phyloP scores from a whole-genome alignment of 2,888 invertebrate species.

The Lepidochrysops patricia region DNA sequence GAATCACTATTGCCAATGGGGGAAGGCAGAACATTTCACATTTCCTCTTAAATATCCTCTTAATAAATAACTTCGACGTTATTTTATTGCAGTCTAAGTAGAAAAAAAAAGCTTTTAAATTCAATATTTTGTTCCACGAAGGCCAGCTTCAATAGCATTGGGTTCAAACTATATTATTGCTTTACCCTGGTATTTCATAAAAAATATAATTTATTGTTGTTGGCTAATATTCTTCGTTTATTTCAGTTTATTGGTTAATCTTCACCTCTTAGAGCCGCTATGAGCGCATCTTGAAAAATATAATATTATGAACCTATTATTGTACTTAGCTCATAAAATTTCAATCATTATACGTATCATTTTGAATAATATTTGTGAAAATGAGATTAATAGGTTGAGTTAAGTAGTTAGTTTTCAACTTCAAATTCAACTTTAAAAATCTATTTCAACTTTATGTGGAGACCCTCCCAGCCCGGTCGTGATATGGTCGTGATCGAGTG shows the following conservation, averaged over 20 bases:
- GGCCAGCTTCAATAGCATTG: not conserved
- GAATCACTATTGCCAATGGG: slow-evolving; percentile 8
- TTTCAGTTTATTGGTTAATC: too few species aligned
- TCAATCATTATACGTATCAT: too few species aligned
- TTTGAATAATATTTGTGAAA: too few species aligned
- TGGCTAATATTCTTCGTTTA: not conserved
- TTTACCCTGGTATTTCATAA: not conserved
- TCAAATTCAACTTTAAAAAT: too few species aligned
- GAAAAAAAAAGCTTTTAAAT: not conserved
- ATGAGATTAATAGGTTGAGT: too few species aligned
- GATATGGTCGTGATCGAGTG: slow-evolving; percentile 17
- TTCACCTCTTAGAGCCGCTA: too few species aligned
- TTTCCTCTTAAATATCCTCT: slow-evolving; percentile 2
- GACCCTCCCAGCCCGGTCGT: not conserved
- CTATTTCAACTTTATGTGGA: not conserved
- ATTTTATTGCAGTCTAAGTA: not conserved
- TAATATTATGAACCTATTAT: too few species aligned
- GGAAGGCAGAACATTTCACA: slow-evolving; percentile 6
- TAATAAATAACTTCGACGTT: not conserved
- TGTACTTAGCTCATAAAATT: too few species aligned
- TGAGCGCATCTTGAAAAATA: too few species aligned
- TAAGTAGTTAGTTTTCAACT: not conserved
- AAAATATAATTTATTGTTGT: not conserved
- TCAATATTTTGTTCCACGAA: not conserved
- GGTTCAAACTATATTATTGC: not conserved